Conservation (phyloP, 2,797 vertebrate species). For the Erithacus rubecula region DNA sequence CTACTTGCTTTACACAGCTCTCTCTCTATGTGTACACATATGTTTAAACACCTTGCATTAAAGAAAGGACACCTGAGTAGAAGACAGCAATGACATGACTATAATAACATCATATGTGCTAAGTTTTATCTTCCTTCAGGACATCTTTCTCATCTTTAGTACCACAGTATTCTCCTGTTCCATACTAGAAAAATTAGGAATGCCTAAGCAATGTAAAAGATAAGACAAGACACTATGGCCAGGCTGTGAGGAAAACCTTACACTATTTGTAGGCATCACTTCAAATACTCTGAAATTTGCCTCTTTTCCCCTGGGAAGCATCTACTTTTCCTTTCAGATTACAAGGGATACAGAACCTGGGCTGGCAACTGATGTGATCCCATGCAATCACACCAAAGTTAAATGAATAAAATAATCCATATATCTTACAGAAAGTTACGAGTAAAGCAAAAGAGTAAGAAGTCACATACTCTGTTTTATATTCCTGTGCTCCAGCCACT, state of each 20-base stretch:
- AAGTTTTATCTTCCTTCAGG: background rate
- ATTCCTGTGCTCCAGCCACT: background rate
- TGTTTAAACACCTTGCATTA: background rate
- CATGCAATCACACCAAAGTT: background rate
- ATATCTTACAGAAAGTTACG: background rate
- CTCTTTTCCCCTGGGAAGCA: background rate
- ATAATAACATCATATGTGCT: background rate
- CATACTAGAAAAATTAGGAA: background rate
- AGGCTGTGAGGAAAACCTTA: background rate
- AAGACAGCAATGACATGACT: background rate
- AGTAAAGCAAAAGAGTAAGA: background rate
- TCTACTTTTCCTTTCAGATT: background rate
- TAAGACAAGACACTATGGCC: background rate
- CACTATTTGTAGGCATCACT: background rate
- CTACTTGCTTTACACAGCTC: background rate
- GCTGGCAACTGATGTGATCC: background rate
- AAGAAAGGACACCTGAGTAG: background rate
- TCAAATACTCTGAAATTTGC: background rate
- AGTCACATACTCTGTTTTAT: background rate
- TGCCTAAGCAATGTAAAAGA: background rate
- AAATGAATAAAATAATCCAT: background rate
- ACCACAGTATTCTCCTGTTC: background rate
- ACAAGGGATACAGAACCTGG: background rate
- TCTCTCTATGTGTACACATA: background rate
- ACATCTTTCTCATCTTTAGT: background rate